Evolutionary conservation across 2,113 vertebrate species (phyloP), one percentile per base, ranked within the genome.

Genomic region (Sialia sialis): DNA sequence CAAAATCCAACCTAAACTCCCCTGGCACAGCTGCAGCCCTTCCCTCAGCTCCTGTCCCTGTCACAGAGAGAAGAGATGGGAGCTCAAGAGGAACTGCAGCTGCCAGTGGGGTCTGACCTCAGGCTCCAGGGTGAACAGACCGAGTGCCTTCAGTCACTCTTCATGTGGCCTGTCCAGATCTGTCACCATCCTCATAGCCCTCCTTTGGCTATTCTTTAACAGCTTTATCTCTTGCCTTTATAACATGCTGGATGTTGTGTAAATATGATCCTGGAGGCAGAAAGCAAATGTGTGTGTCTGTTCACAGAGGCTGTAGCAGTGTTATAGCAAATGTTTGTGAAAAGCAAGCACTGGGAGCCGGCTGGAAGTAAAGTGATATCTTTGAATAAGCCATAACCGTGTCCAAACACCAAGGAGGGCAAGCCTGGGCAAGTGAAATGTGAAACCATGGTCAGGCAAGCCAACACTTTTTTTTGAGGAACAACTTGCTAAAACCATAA

Each of bases 1-100:
- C 16, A 0, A 23, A 4, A 1, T 6, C 36, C 30, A 49, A 0
- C 6, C 14, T 55, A 0, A 36, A 25, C 49, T 49, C 0, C 20
- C 14, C 67, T 26, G 21, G 1, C 39, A 1, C 74, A 78, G 55
- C 41, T 15, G 30, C 66, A 56, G 85, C 66, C 12, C 1, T 16
- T 30, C 34, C 64, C 66, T 34, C 4, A 1, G 41, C 4, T 64
- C 20, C 85, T 80, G 43, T 58, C 43, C 0, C 43, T 58, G 59
- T 29, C 51, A 32, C 59, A 73, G 15, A 6, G 51, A 44, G 43
- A 59, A 80, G 58, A 44, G 43, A 27, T 29, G 0, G 0, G 26
- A 58, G 36, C 63, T 44, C 5, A 0, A 0, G 38, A 69, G n/a
- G 48, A 76, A 55, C 76, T 59, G 58, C 86, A 81, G 44, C 44